Evolutionary conservation across 2,797 vertebrate genomes (phyloP).

Genomic region (Arremon aurantiirostris): DNA sequence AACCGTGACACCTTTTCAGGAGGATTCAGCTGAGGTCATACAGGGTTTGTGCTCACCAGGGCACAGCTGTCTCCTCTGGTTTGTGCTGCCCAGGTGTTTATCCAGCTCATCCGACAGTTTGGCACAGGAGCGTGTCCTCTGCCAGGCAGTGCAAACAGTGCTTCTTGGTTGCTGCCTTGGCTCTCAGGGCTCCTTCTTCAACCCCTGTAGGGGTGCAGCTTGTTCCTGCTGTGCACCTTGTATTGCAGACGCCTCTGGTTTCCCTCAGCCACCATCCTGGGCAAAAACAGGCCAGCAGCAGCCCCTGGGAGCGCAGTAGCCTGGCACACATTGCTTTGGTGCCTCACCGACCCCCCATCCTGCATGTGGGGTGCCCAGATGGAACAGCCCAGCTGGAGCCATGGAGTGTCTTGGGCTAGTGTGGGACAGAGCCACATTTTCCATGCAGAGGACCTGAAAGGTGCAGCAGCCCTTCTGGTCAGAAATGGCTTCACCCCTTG

Average conservation of each 20-base stretch:
- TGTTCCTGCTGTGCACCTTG: not conserved
- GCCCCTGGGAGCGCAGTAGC: not conserved
- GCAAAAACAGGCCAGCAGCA: not conserved
- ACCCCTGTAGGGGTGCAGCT: not conserved
- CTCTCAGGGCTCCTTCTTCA: not conserved
- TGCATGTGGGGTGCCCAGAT: not conserved
- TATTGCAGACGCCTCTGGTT: not conserved
- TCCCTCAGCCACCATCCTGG: not conserved
- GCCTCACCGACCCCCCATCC: rapidly evolving
- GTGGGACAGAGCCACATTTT: not conserved
- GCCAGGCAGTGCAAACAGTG: not conserved
- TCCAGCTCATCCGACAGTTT: rapidly evolving
- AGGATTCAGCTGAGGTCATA: not conserved
- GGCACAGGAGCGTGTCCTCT: rapidly evolving
- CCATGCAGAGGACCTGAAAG: not conserved
- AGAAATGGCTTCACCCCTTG: not conserved
- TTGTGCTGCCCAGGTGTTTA: not conserved
- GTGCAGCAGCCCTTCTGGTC: not conserved
- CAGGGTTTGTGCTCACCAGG: not conserved
- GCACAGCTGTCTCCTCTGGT: not conserved
- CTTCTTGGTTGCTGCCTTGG: not conserved
- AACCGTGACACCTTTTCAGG: not conserved
- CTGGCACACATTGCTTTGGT: not conserved
- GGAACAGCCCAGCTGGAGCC: not conserved
- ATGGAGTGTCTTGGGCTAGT: rapidly evolving